phyloP scores from a whole-genome alignment of 2,888 invertebrate genomes.

The Megaustenia siamemsis region DNA sequence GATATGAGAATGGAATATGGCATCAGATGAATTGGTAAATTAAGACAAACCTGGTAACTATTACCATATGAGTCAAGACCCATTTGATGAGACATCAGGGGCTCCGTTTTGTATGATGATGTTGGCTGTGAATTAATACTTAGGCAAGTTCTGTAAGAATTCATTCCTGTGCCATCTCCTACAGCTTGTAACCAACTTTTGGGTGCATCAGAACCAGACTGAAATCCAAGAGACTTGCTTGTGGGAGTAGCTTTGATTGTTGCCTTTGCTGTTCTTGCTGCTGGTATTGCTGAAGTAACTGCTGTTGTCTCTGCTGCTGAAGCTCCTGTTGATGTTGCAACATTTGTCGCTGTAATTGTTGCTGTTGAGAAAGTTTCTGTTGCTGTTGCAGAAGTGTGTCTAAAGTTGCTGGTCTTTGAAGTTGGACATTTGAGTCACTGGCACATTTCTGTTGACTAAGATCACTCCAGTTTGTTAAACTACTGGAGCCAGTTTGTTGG shows the following conservation, averaged over 20 bases:
- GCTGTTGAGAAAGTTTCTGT: constrained; percentile 50
- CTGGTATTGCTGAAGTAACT: constrained; percentile 23
- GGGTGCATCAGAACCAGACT: constrained; percentile 10
- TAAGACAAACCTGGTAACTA: constrained; percentile 20
- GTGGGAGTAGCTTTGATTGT: constrained; percentile 6
- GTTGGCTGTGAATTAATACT: background rate
- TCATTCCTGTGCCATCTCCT: constrained; percentile 1
- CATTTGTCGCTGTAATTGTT: constrained; percentile 48
- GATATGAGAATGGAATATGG: background rate
- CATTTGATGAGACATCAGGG: background rate
- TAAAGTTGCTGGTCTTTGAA: constrained; percentile 17
- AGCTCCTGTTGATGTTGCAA: constrained; percentile 48
- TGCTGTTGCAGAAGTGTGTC: constrained; percentile 43
- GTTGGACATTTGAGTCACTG: constrained; percentile 11
- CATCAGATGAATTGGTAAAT: background rate
- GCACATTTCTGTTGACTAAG: constrained; percentile 7
- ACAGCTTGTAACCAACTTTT: constrained; percentile 34
- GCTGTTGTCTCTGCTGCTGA: constrained; percentile 43
- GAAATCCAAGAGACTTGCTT: constrained; percentile 20
- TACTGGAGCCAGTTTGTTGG: background rate
- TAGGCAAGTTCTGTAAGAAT: background rate
- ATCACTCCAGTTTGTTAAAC: constrained; percentile 11
- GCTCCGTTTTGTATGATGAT: constrained; percentile 16
- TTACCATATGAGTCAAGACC: constrained; percentile 32
- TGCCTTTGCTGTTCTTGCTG: constrained; percentile 48